Evolutionary conservation across 2,113 vertebrate species (phyloP).

Genomic region (Syrmaticus mikado): DNA sequence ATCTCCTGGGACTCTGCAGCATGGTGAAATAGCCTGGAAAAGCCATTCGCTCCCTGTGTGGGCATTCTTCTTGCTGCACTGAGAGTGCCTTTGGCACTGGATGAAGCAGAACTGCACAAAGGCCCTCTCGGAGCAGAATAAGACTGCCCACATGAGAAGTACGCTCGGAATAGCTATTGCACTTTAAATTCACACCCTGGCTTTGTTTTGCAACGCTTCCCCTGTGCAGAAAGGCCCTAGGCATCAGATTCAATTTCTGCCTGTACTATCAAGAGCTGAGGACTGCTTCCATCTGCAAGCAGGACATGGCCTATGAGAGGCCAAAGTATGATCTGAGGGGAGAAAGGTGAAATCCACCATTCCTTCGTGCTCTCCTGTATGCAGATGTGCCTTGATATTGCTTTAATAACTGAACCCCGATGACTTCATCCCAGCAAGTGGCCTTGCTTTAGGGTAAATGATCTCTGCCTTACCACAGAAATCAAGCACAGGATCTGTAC

Average conservation of each 20-base stretch:
- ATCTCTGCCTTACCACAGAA: constrained; percentile 6
- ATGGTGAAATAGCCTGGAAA: constrained; percentile 62
- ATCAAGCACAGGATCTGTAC: not conserved
- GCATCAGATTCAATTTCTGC: constrained; percentile 31
- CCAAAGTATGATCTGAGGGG: not conserved
- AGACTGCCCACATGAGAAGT: constrained; percentile 62
- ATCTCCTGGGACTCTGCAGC: constrained; percentile 59
- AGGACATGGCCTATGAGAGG: not conserved
- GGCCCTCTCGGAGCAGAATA: constrained; percentile 47
- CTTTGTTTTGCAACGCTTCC: constrained; percentile 29
- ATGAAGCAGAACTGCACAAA: constrained; percentile 69
- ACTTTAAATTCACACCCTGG: constrained; percentile 65
- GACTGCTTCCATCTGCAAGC: not conserved
- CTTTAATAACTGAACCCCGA: not conserved
- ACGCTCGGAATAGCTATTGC: constrained; percentile 9
- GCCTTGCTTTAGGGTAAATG: not conserved
- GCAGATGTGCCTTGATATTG: not conserved
- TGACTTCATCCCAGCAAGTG: not conserved
- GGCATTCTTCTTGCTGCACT: constrained; percentile 64
- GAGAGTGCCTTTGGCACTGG: constrained; percentile 52
- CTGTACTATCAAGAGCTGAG: constrained; percentile 4
- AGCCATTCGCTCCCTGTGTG: constrained; percentile 53
- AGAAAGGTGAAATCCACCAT: not conserved
- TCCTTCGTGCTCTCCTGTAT: not conserved
- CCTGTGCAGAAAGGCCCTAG: constrained; percentile 4